Percentiles rank a stretch among this genome's conserved stretches.
Conservation (phyloP, 1,140 invertebrate species). For the Pantala flavescens region DNA sequence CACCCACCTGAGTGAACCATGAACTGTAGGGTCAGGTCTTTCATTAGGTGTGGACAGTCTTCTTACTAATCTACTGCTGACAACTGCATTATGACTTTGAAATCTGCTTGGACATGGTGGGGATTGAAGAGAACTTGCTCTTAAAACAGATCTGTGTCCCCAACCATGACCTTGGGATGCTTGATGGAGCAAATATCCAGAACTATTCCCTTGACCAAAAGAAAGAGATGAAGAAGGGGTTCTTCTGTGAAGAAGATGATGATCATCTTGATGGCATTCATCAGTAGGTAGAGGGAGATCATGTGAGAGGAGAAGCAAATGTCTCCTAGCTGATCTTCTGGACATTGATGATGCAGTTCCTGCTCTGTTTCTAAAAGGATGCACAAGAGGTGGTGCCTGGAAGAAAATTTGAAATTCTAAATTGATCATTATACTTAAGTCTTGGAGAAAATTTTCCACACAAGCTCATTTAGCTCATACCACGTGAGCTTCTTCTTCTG, state of each 20-base stretch:
- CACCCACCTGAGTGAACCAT: background rate
- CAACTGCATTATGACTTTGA: background rate
- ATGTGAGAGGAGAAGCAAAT: conserved; percentile 39
- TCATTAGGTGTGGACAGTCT: background rate
- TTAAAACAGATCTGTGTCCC: conserved; percentile 24
- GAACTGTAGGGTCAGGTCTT: background rate
- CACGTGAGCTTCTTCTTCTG: conserved; percentile 33
- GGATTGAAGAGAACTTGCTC: conserved; percentile 29
- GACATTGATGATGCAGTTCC: background rate
- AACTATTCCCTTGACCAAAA: background rate
- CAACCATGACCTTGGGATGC: background rate
- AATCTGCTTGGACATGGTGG: background rate
- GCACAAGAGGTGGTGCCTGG: background rate
- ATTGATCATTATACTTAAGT: too few relatives aligned
- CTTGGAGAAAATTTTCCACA: too few relatives aligned
- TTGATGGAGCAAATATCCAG: background rate
- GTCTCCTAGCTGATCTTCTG: conserved; percentile 28
- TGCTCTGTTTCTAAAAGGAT: background rate
- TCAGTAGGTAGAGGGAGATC: conserved; percentile 49
- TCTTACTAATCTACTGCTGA: background rate
- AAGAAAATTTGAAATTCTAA: background rate
- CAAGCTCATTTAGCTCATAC: conserved; percentile 21
- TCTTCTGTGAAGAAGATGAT: background rate
- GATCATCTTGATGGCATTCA: conserved; percentile 37
- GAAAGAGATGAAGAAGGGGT: background rate